Evolutionary conservation across 1,140 invertebrate species (phyloP), one percentile per base, ranked within the genome.

Genomic region (Polypedilum vanderplanki): DNA sequence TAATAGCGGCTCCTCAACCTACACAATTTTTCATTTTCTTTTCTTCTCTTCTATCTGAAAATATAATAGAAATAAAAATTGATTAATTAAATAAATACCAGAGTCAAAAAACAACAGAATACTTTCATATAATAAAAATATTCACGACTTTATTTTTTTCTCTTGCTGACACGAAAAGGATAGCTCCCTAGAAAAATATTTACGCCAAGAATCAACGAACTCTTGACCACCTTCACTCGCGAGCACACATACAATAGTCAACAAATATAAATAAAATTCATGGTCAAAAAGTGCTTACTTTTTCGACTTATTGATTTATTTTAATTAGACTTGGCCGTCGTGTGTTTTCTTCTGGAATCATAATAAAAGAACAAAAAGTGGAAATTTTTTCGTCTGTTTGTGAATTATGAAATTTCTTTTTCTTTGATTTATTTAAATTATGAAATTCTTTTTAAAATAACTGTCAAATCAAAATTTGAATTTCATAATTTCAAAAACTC

Each of bases 21-120:
- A 57, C 12, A 57, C 24, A 33, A 33, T 33, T 33, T 33, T 33
- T 33, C 24, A 33, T 33, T 33, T 33, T 33, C 24, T 33, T 33
- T 33, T 33, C 24, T 20, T 70, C 10, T 70, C 17, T 18, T 22
- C 18, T 70, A 18, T 22, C 9, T 70, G 65, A 20, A 18, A 18
- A 18, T 22, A 70, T n/a, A 18, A n/a, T 8, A 70, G 17, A 22
- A n/a, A 70, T 22, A 18, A 70, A 70, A 70, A 22, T 70, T 70
- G 65, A 20, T 70, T 70, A 70, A 70, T 70, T 70, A 70, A 70
- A 70, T 70, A 70, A 70, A 70, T 70, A 70, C 20, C 65, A 22
- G 8, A 70, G 9, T 18, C 9, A 70, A n/a, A 57, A 12, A n/a
- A n/a, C 12, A 57, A 12, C 46, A n/a, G 12, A n/a, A 57, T 57